Evolutionary conservation across 2,797 vertebrate genomes (phyloP).

Genomic region (Myripristis murdjan): DNA sequence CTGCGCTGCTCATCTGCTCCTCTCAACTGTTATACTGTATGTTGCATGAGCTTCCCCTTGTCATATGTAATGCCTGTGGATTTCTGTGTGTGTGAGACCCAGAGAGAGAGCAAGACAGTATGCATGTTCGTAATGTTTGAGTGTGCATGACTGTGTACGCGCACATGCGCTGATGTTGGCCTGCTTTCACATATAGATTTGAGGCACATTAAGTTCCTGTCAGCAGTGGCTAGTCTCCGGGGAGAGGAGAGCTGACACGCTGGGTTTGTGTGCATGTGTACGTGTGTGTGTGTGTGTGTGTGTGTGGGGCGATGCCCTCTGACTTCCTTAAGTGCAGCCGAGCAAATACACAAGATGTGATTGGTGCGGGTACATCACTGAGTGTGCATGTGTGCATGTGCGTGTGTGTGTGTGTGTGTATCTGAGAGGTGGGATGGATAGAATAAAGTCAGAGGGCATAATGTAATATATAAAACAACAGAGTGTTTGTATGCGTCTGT

Average conservation of each 20-base stretch:
- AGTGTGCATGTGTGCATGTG: neutral
- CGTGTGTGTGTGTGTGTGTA: conserved; percentile 11
- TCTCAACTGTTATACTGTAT: conserved; percentile 15
- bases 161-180: conserved; percentile 7
- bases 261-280: neutral
- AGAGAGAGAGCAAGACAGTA: conserved; percentile 24
- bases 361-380: neutral
- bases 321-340: conserved; percentile 59
- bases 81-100: conserved; percentile 20
- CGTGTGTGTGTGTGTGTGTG: conserved; percentile 24
- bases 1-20: conserved; percentile 44
- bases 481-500: neutral
- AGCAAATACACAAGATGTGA: conserved; percentile 53
- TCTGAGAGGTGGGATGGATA: neutral
- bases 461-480: conserved; percentile 1
- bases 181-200: conserved; percentile 57
- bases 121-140: conserved; percentile 31
- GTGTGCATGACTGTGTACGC: conserved; percentile 28
- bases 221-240: conserved; percentile 54
- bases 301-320: conserved; percentile 38
- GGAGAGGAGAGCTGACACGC: conserved; percentile 40
- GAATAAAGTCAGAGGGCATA: conserved; percentile 2
- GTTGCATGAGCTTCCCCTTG: conserved; percentile 7
- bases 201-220: conserved; percentile 59
- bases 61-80: conserved; percentile 31